phyloP scores from a whole-genome alignment of 2,888 invertebrate genomes.

The Onchidella celtica region DNA sequence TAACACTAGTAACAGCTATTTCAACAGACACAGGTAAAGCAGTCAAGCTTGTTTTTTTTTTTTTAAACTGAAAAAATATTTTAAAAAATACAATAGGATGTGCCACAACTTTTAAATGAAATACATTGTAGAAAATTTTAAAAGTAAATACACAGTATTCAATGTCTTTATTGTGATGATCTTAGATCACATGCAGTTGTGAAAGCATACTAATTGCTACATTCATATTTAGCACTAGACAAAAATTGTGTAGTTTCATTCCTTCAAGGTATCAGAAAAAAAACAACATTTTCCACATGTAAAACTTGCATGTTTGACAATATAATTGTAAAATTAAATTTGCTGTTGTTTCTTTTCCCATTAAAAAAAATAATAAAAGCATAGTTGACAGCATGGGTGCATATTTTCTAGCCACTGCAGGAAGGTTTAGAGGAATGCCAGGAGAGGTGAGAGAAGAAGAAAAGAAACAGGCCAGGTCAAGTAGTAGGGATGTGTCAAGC shows the following conservation, averaged over 20 bases:
- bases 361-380: no score
- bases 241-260: neutral
- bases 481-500: neutral
- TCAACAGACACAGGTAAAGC: conserved; percentile 19
- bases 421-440: neutral
- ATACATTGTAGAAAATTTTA: neutral
- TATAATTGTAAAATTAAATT: conserved; percentile 6
- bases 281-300: neutral
- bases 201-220: conserved; percentile 23
- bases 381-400: conserved; percentile 11
- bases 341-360: conserved; percentile 14
- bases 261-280: conserved; percentile 4
- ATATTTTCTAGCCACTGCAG: conserved; percentile 16
- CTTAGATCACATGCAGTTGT: conserved; percentile 8
- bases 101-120: neutral
- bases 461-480: neutral
- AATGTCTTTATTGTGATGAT: conserved; percentile 28
- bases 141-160: conserved; percentile 29
- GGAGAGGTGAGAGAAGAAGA: neutral
- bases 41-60: neutral
- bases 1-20: conserved; percentile 21
- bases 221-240: conserved; percentile 21
- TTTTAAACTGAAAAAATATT: neutral
- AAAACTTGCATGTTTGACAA: neutral
- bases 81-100: neutral